Percentiles rank a stretch among this genome's conserved stretches.
phyloP scores from a whole-genome alignment of 2,888 invertebrate species.

The Myathropa florea region DNA sequence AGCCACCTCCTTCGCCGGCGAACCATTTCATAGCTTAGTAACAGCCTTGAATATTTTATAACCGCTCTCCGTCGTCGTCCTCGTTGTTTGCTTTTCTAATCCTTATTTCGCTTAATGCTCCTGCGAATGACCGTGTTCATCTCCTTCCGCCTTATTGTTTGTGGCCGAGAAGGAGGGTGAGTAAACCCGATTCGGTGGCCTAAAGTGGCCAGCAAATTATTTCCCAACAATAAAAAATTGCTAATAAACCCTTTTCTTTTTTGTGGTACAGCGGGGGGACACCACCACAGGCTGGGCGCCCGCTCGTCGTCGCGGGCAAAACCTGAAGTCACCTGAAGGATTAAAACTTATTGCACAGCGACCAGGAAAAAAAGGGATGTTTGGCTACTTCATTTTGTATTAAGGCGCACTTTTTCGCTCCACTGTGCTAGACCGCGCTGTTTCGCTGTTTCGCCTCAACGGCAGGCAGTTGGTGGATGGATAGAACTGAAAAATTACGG shows the following conservation, averaged over 20 bases:
- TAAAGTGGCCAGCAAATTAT: conserved; percentile 59
- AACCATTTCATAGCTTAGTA: conserved; percentile 60
- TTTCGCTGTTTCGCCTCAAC: too few relatives aligned
- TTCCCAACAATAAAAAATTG: conserved; percentile 60
- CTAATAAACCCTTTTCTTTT: conserved; percentile 60
- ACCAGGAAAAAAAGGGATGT: conserved; percentile 13
- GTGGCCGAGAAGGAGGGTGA: background rate
- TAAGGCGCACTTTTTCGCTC: conserved; percentile 15
- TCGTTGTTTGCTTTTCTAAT: conserved; percentile 39
- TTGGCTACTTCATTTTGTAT: conserved; percentile 27
- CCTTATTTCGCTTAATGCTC: conserved; percentile 34
- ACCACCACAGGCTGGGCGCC: background rate
- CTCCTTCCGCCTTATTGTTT: background rate
- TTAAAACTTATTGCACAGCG: conserved; percentile 21
- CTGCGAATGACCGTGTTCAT: conserved; percentile 36
- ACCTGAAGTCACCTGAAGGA: conserved; percentile 15
- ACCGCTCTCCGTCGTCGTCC: conserved; percentile 27
- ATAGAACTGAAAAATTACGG: conserved; percentile 19
- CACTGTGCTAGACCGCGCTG: background rate
- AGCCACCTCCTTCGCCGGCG: conserved; percentile 13
- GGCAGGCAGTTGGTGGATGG: background rate
- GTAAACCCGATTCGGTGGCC: conserved; percentile 12
- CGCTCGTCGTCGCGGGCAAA: background rate
- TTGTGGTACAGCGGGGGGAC: background rate
- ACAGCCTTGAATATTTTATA: conserved; percentile 69